Percentiles rank a stretch among this genome's conserved stretches.
These are phyloP conservation scores for Platygyra sinensis DNA, from an alignment of 64 coral and sea anemone species.

Conservation along the genomic window DNA sequence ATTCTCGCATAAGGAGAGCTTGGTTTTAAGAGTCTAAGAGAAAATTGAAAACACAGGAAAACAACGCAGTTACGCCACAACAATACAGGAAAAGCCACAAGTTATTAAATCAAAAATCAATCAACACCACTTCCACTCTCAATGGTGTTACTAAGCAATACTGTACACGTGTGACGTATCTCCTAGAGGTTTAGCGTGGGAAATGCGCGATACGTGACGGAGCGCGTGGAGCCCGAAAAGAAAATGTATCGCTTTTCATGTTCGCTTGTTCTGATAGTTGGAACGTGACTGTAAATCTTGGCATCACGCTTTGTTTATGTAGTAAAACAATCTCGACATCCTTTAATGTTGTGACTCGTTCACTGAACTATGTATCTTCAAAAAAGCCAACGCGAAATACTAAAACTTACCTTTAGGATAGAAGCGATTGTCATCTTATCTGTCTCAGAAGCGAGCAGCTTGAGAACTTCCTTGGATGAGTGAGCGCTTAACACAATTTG, in stretches of 20 bases:
- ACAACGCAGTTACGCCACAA: not conserved
- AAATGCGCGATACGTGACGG: too few relatives aligned
- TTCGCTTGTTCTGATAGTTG: too few relatives aligned
- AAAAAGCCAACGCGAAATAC: not conserved
- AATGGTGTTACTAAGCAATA: too few relatives aligned
- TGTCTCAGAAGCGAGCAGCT: conserved; percentile 48
- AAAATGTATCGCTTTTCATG: too few relatives aligned
- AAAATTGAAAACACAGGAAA: not conserved
- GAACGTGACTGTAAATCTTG: too few relatives aligned
- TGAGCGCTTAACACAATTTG: conserved; percentile 49
- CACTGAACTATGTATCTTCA: not conserved
- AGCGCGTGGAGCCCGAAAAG: too few relatives aligned
- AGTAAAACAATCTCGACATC: too few relatives aligned
- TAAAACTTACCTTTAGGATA: conserved; percentile 25
- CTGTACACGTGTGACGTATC: too few relatives aligned
- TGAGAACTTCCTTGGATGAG: conserved; percentile 35
- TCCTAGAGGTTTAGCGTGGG: too few relatives aligned
- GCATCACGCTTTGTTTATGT: too few relatives aligned
- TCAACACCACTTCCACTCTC: too few relatives aligned
- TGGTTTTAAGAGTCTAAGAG: conserved; percentile 39
- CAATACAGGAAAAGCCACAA: not conserved
- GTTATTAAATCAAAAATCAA: not conserved
- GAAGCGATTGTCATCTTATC: conserved; percentile 42
- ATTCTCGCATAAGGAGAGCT: conserved; percentile 58
- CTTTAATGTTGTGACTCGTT: too few relatives aligned